phyloP scores from a whole-genome alignment of 2,113 vertebrate genomes.

The Psammodynastes pulverulentus region DNA sequence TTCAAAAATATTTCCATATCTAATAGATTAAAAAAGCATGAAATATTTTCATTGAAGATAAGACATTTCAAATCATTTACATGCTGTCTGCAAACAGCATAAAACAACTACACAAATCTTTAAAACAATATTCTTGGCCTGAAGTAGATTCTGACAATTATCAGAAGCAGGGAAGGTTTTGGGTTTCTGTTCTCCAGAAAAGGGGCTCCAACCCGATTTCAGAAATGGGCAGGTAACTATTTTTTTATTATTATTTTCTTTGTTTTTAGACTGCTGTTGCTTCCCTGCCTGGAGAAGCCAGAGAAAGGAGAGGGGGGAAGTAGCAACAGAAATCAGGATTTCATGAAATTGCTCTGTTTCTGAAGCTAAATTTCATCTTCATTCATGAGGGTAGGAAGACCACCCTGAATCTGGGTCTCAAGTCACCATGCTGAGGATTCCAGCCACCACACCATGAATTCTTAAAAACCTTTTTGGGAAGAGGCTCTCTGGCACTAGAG shows the following conservation, averaged over 20 bases:
- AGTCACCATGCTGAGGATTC: neutral
- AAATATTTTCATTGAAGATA: slow-evolving; percentile 67
- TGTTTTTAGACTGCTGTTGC: neutral
- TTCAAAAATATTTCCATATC: slow-evolving; percentile 82
- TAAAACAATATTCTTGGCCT: slow-evolving; percentile 45
- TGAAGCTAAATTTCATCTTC: neutral
- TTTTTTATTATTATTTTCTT: neutral
- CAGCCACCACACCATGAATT: neutral
- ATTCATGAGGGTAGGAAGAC: neutral
- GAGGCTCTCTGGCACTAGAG: neutral
- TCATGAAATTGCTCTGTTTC: neutral
- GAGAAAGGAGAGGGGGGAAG: neutral
- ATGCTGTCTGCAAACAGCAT: slow-evolving; percentile 65
- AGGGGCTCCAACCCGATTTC: slow-evolving; percentile 6
- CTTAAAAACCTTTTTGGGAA: neutral
- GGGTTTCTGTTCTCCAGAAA: slow-evolving; percentile 22
- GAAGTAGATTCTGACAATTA: slow-evolving; percentile 45
- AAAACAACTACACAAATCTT: slow-evolving; percentile 49
- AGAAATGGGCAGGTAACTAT: neutral
- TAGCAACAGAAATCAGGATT: slow-evolving; percentile 1
- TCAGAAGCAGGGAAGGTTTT: neutral
- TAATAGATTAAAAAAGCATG: slow-evolving; percentile 81
- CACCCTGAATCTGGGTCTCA: neutral
- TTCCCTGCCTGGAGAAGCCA: slow-evolving; percentile 13
- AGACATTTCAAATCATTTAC: slow-evolving; percentile 64